These are phyloP conservation scores for Halocaridina rubra DNA, from an alignment of 2,888 invertebrate species.

Conservation along the genomic window DNA sequence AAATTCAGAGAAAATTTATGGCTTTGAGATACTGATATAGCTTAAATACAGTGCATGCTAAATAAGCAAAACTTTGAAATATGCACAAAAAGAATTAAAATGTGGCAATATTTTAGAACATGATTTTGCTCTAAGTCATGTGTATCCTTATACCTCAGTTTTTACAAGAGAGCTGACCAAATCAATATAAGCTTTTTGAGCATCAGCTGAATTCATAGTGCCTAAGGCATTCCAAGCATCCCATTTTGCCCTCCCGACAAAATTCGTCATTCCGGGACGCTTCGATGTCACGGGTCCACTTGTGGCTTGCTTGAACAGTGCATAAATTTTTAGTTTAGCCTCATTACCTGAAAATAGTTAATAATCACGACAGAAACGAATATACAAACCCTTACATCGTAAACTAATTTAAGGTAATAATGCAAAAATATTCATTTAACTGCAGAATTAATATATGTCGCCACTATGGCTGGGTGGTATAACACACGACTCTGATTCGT, in stretches of 20 bases:
- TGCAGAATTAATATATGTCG: too few species aligned
- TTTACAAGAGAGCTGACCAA: slow-evolving; percentile 68
- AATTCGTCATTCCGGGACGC: slow-evolving; percentile 73
- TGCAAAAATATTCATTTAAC: background rate
- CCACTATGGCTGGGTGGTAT: too few species aligned
- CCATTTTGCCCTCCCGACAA: slow-evolving; percentile 73
- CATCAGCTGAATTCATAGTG: slow-evolving; percentile 70
- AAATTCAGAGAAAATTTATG: too few species aligned
- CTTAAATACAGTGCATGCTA: too few species aligned
- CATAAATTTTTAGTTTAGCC: slow-evolving; percentile 72
- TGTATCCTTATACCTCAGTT: slow-evolving; percentile 54
- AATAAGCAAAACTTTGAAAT: background rate
- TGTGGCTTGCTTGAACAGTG: slow-evolving; percentile 71
- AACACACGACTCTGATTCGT: too few species aligned
- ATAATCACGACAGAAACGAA: too few species aligned
- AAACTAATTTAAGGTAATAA: background rate
- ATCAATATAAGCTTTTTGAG: slow-evolving; percentile 70
- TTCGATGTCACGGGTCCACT: slow-evolving; percentile 69
- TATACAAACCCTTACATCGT: too few species aligned
- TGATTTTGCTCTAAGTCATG: background rate
- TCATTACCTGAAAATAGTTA: slow-evolving; percentile 67
- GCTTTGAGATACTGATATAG: too few species aligned
- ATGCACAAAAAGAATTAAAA: background rate
- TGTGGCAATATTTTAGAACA: background rate
- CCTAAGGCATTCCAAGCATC: slow-evolving; percentile 72